Percentiles rank a stretch among this genome's conserved stretches.
Conservation (phyloP, 1,140 invertebrate genomes). For the Bursaphelenchus mucronatus region DNA sequence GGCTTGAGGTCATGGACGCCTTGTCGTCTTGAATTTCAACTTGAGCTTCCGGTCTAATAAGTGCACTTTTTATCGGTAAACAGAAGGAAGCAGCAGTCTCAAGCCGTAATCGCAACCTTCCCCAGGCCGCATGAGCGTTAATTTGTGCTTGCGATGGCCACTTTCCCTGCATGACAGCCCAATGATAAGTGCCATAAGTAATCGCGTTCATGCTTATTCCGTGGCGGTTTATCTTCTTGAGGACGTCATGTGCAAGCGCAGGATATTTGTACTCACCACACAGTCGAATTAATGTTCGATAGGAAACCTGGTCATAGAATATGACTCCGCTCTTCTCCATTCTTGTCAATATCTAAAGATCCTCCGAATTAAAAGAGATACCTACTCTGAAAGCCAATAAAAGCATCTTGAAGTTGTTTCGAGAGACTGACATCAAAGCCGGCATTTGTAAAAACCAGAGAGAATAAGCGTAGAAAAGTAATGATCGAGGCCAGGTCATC, state of each 20-base stretch:
- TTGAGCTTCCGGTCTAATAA: too few relatives aligned
- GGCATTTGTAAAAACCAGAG: slow-evolving; percentile 95
- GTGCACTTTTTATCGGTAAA: too few relatives aligned
- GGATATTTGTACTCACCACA: slow-evolving; percentile 90
- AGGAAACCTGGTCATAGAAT: slow-evolving; percentile 74
- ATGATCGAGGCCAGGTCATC: slow-evolving; percentile 78
- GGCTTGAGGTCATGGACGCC: too few relatives aligned
- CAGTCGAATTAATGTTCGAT: slow-evolving; percentile 94
- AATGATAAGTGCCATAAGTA: slow-evolving; percentile 83
- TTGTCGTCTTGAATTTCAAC: too few relatives aligned
- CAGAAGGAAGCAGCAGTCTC: background rate
- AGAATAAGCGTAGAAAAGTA: slow-evolving; percentile 68
- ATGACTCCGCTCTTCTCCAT: slow-evolving; percentile 40
- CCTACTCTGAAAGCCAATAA: slow-evolving; percentile 44
- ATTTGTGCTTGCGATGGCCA: slow-evolving; percentile 50
- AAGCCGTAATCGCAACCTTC: background rate
- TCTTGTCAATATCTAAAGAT: slow-evolving; percentile 37
- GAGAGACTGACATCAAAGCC: slow-evolving; percentile 68
- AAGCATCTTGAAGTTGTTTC: slow-evolving; percentile 70
- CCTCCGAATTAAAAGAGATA: background rate
- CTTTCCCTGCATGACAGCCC: slow-evolving; percentile 50
- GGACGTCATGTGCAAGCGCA: slow-evolving; percentile 84
- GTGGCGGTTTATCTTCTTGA: slow-evolving; percentile 89
- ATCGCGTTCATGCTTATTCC: slow-evolving; percentile 92
- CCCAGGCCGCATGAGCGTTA: slow-evolving; percentile 44